Evolutionary conservation across 2,888 invertebrate genomes (phyloP).

Genomic region (Phoenoteleia sp.): DNA sequence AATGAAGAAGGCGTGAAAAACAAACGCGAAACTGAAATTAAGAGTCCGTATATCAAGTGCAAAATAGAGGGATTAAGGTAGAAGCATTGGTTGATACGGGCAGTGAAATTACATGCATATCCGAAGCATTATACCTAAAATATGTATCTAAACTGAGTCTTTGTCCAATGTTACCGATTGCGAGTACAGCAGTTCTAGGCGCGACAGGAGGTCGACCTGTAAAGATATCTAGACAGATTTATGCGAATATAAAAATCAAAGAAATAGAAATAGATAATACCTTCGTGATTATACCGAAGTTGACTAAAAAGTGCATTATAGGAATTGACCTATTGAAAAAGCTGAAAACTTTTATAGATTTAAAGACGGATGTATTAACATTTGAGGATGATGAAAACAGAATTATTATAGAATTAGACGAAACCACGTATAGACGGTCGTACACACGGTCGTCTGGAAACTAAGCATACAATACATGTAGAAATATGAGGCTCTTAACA

Average conservation of each 20-base stretch:
- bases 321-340: not conserved
- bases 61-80: not conserved
- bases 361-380: not conserved
- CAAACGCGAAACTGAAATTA: too few species aligned
- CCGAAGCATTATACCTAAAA: constrained; percentile 4
- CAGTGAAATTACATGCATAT: constrained; percentile 31
- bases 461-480: not conserved
- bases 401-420: too few species aligned
- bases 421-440: too few species aligned
- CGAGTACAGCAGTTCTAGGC: not conserved
- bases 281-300: not conserved
- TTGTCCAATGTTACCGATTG: constrained; percentile 5
- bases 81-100: constrained; percentile 32
- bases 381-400: too few species aligned
- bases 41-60: not conserved
- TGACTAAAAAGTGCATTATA: not conserved
- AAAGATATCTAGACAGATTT: constrained; percentile 11
- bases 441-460: not conserved
- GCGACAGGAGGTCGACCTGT: constrained; percentile 16
- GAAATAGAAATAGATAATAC: not conserved
- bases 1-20: too few species aligned
- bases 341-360: not conserved
- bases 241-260: not conserved
- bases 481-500: not conserved
- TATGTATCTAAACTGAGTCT: not conserved